Evolutionary conservation across 2,888 invertebrate species (phyloP).

Genomic region (Chalcosyrphus nemorum): DNA sequence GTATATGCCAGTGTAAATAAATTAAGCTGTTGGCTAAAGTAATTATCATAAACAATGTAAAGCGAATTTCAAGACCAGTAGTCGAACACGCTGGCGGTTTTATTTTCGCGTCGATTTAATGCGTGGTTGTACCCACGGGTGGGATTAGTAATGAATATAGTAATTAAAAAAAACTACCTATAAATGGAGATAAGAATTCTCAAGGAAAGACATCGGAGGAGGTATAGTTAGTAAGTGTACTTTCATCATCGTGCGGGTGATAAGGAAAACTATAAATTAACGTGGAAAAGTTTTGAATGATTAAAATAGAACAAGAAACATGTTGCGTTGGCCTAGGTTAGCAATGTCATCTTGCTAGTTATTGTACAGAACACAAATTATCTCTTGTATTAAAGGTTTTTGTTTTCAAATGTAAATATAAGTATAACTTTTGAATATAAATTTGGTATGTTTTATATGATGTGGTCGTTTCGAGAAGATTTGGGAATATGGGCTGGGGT

Average conservation of each 20-base stretch:
- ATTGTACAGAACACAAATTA: too few relatives aligned
- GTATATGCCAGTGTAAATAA: constrained; percentile 39
- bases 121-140: not conserved
- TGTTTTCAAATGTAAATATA: too few relatives aligned
- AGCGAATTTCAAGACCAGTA: constrained; percentile 35
- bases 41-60: constrained; percentile 54
- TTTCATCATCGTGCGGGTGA: not conserved
- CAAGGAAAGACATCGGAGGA: not conserved
- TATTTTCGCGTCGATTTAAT: not conserved
- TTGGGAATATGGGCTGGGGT: too few relatives aligned
- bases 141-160: not conserved
- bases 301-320: not conserved
- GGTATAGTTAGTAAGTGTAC: not conserved
- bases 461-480: too few relatives aligned
- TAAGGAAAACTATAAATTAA: not conserved
- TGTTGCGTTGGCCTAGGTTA: not conserved
- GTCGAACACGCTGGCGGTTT: not conserved
- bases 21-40: constrained; percentile 37
- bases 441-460: too few relatives aligned
- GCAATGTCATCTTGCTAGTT: not conserved
- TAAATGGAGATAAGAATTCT: not conserved
- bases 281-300: not conserved
- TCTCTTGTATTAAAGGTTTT: not conserved
- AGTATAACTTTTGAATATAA: too few relatives aligned
- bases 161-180: not conserved